These are phyloP conservation scores for Empis stercorea DNA, from an alignment of 2,888 invertebrate genomes.

Conservation along the genomic window DNA sequence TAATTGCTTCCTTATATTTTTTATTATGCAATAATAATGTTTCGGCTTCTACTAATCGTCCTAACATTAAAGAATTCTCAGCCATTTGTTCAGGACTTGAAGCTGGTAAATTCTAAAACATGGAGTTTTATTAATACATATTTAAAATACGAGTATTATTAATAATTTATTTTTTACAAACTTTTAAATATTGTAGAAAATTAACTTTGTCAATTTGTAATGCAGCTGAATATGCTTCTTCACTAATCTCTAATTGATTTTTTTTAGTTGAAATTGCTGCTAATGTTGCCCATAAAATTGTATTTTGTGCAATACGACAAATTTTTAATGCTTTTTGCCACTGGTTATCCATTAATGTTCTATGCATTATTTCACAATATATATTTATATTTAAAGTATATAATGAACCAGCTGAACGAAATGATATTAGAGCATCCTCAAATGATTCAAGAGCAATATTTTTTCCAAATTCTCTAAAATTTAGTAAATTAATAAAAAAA, in stretches of 20 bases:
- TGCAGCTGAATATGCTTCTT: conserved; percentile 90
- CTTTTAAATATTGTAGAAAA: conserved; percentile 71
- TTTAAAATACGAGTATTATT: neutral
- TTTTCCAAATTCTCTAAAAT: conserved; percentile 68
- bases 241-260: conserved; percentile 77
- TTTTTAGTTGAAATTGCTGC: conserved; percentile 83
- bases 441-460: conserved; percentile 71
- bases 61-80: conserved; percentile 34
- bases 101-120: conserved; percentile 17
- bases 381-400: conserved; percentile 38
- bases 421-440: conserved; percentile 68
- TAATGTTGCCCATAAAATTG: conserved; percentile 83
- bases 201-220: conserved; percentile 74
- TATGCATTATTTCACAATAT: conserved; percentile 43
- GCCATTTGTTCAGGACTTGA: conserved; percentile 35
- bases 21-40: conserved; percentile 34
- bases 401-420: conserved; percentile 80
- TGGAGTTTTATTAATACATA: neutral
- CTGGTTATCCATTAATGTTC: conserved; percentile 57
- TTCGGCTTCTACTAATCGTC: conserved; percentile 33
- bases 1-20: conserved; percentile 27
- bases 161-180: conserved; percentile 24
- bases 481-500: conserved; percentile 22
- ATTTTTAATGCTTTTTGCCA: conserved; percentile 79
- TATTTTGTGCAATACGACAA: conserved; percentile 42